Conservation (phyloP, 1,140 invertebrate species). For the Bombus turneri region DNA sequence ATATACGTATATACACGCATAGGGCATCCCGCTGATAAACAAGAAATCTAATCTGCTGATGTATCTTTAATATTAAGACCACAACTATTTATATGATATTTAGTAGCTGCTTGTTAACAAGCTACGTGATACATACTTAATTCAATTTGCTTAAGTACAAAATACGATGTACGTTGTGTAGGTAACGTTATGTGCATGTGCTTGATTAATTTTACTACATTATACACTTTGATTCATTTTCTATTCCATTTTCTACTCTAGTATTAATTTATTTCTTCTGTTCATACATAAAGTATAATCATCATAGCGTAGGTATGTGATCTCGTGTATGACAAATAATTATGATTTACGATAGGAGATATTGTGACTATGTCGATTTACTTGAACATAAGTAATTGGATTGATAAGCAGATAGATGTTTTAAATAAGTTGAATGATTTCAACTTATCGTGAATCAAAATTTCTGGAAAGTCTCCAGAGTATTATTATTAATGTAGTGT, state of each 20-base stretch:
- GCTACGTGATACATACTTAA: slow-evolving; percentile 1
- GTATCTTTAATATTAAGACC: background rate
- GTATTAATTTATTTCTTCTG: slow-evolving; percentile 25
- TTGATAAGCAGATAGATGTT: background rate
- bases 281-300: background rate
- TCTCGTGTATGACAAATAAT: slow-evolving; percentile 46
- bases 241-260: slow-evolving; percentile 45
- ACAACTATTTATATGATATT: background rate
- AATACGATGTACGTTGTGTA: slow-evolving; percentile 67
- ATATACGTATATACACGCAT: background rate
- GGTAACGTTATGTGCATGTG: slow-evolving; percentile 53
- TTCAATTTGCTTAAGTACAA: slow-evolving; percentile 58
- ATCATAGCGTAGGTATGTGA: slow-evolving; percentile 8
- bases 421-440: slow-evolving; percentile 7
- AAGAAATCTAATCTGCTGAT: background rate
- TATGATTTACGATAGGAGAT: slow-evolving; percentile 59
- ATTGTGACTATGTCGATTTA: background rate
- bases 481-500: slow-evolving; percentile 40
- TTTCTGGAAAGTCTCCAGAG: slow-evolving; percentile 5
- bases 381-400: background rate
- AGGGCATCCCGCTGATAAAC: slow-evolving; percentile 2
- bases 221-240: slow-evolving; percentile 40
- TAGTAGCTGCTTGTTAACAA: slow-evolving; percentile 20
- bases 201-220: slow-evolving; percentile 50
- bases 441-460: slow-evolving; percentile 51